Evolutionary conservation across 2,113 vertebrate species (phyloP).

Genomic region (Rhynchomys soricoides): DNA sequence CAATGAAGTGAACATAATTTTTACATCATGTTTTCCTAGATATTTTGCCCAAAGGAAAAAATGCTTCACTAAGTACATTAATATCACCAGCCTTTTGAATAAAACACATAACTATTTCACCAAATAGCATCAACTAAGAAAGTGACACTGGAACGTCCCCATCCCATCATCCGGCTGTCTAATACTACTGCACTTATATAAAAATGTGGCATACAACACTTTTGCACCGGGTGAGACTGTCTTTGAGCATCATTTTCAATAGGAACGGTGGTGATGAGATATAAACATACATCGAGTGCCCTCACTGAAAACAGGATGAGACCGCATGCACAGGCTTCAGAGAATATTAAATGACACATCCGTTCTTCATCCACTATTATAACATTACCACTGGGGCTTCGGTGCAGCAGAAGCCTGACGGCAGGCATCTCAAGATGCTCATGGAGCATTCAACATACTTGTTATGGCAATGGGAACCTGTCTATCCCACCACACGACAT

Average conservation of each 20-base stretch:
- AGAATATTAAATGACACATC: conserved; percentile 40
- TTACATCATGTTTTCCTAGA: background rate
- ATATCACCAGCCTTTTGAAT: background rate
- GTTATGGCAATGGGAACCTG: background rate
- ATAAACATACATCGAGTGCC: background rate
- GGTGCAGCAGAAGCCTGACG: background rate
- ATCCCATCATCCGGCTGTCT: background rate
- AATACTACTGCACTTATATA: background rate
- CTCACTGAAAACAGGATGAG: conserved; percentile 63
- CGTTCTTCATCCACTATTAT: conserved; percentile 26
- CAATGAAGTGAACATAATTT: background rate
- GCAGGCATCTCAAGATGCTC: background rate
- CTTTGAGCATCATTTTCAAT: background rate
- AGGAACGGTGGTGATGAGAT: background rate
- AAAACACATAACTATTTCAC: background rate
- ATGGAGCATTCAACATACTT: background rate
- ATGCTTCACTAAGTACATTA: background rate
- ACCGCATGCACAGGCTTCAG: background rate
- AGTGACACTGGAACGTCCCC: background rate
- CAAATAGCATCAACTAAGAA: conserved; percentile 11
- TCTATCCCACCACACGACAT: background rate
- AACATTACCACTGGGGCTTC: background rate
- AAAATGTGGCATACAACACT: background rate
- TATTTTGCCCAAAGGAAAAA: background rate
- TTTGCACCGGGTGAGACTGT: background rate